Evolutionary conservation across 2,113 vertebrate species (phyloP), one percentile per base, ranked within the genome.

Genomic region (Brachionichthys hirsutus): DNA sequence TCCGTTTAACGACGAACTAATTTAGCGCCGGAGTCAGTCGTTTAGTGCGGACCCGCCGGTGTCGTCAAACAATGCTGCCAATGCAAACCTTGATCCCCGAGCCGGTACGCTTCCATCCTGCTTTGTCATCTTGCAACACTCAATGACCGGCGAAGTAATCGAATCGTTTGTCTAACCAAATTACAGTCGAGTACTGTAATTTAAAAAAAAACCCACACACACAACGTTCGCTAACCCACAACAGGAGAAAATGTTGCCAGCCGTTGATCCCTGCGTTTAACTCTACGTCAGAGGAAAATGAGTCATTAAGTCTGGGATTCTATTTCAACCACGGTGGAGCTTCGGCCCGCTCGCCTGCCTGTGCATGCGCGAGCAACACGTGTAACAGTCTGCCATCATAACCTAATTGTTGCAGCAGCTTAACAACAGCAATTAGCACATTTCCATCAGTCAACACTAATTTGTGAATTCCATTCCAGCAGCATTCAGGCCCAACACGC

Each of bases 341-440:
- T 83, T 65, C 38, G 15, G 65, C 70, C 67, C 55, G 62, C 43
- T 49, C 2, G 34, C 44, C 44, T 43, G 40, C 20, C 47, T 36
- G 54, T 61, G 54, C 49, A n/a, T 15, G 53, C 34, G 45, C 12
- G 40, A 60, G 65, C 56, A 78, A 77, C 62, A 67, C 61, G 77
- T 85, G 73, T 71, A 81, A 73, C 67, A 74, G 82, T 81, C 75
- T 83, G 84, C 88, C 86, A 86, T 89, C 89, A 87, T 90, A 89
- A 90, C 86, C 89, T 89, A 87, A 90, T 90, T 91, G 90, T 87
- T 88, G 84, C 72, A 77, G 79, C 86, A 83, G 81, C 90, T 90
- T 87, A 89, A 90, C 86, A 87, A 87, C 83, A 85, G 89, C 89
- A 90, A 91, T 91, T 91, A 89, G 82, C 87, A 89, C 88, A 87